phyloP scores from a whole-genome alignment of 2,113 vertebrate species.

The Malaclemys terrapin region DNA sequence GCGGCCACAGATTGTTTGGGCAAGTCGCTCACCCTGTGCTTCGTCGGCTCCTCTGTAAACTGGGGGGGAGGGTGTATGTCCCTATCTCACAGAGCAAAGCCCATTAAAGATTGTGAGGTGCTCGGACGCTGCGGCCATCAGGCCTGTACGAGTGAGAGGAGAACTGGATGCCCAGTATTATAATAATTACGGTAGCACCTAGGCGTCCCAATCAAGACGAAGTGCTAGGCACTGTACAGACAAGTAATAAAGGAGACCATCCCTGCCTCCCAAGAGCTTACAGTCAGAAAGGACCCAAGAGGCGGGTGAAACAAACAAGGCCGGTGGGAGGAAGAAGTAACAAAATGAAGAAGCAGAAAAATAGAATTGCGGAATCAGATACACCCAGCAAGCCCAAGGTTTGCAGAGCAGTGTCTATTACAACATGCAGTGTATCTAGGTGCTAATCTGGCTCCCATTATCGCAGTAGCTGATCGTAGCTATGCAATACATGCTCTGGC shows the following conservation, averaged over 20 bases:
- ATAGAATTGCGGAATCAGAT: background rate
- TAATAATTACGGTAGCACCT: background rate
- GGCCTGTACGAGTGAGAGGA: background rate
- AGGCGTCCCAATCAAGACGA: background rate
- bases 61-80: too few relatives aligned
- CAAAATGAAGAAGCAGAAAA: background rate
- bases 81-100: background rate
- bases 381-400: background rate
- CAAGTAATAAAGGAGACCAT: background rate
- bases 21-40: background rate
- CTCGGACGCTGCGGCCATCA: background rate
- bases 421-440: background rate
- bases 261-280: background rate
- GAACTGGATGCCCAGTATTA: background rate
- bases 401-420: background rate
- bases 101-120: background rate
- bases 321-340: background rate
- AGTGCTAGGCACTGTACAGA: background rate
- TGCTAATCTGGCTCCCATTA: background rate
- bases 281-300: background rate
- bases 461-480: rapidly evolving
- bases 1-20: background rate
- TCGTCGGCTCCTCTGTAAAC: too few relatives aligned
- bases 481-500: background rate
- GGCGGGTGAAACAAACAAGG: background rate